phyloP scores from a whole-genome alignment of 2,113 vertebrate genomes.

The Emydocephalus ijimae region DNA sequence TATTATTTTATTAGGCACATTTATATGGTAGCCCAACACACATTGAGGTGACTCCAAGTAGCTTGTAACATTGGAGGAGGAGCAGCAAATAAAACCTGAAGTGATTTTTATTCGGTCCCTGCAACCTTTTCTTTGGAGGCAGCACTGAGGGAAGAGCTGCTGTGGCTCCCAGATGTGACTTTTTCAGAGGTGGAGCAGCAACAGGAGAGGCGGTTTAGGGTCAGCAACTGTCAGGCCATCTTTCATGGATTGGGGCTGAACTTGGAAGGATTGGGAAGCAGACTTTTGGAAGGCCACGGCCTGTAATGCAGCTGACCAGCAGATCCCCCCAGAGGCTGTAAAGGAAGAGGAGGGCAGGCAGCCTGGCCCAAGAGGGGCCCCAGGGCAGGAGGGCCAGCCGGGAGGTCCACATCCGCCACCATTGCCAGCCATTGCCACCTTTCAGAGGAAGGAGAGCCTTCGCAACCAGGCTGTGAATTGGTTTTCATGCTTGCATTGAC shows the following conservation, averaged over 20 bases:
- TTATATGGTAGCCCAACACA: not conserved
- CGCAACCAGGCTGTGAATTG: constrained; percentile 81
- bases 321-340: constrained; percentile 43
- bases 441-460: constrained; percentile 68
- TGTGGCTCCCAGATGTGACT: constrained; percentile 48
- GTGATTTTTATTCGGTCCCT: accelerated
- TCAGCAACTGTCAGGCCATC: constrained; percentile 59
- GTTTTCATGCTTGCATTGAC: constrained; percentile 85
- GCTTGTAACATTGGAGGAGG: not conserved
- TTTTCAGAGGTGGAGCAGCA: constrained; percentile 40
- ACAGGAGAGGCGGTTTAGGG: constrained; percentile 58
- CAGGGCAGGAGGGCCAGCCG: constrained; percentile 61
- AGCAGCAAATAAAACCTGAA: not conserved
- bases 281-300: constrained; percentile 61
- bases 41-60: not conserved
- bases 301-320: constrained; percentile 68
- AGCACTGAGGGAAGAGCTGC: not conserved
- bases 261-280: constrained; percentile 40
- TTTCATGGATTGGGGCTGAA: too few species aligned
- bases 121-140: not conserved
- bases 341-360: constrained; percentile 53
- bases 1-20: not conserved
- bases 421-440: constrained; percentile 37
- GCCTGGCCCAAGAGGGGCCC: constrained; percentile 56
- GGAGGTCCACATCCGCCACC: constrained; percentile 57